phyloP scores from a whole-genome alignment of 1,140 invertebrate species.

The Aphis gossypii region DNA sequence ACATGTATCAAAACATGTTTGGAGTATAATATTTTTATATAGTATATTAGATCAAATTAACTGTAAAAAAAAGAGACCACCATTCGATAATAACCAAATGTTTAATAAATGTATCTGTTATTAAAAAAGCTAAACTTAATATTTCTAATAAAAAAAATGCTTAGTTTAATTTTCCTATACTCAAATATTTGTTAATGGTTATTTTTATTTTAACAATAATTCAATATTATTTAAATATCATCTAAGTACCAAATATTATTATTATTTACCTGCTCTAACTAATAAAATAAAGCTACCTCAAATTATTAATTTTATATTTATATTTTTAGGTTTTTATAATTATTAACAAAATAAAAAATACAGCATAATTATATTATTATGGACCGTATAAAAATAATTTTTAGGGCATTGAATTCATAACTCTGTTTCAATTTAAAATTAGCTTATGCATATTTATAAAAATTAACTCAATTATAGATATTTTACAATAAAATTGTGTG shows the following conservation, averaged over 20 bases:
- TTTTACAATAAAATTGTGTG: neutral
- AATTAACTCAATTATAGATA: neutral
- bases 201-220: neutral
- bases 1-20: neutral
- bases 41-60: neutral
- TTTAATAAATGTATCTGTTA: neutral
- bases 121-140: neutral
- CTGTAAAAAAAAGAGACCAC: neutral
- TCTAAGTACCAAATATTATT: too few species aligned
- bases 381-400: neutral
- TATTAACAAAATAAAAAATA: neutral
- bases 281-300: neutral
- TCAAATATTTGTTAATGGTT: neutral
- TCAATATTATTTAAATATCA: neutral
- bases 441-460: neutral
- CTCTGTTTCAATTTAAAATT: neutral
- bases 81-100: neutral
- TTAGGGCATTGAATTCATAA: neutral
- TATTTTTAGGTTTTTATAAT: neutral
- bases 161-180: neutral
- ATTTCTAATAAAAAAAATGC: too few species aligned
- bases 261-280: too few species aligned
- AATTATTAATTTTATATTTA: neutral
- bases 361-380: neutral
- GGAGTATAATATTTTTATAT: neutral